These are phyloP conservation scores for Lampris megalopsis DNA, from an alignment of 2,113 vertebrate genomes.

Conservation along the genomic window DNA sequence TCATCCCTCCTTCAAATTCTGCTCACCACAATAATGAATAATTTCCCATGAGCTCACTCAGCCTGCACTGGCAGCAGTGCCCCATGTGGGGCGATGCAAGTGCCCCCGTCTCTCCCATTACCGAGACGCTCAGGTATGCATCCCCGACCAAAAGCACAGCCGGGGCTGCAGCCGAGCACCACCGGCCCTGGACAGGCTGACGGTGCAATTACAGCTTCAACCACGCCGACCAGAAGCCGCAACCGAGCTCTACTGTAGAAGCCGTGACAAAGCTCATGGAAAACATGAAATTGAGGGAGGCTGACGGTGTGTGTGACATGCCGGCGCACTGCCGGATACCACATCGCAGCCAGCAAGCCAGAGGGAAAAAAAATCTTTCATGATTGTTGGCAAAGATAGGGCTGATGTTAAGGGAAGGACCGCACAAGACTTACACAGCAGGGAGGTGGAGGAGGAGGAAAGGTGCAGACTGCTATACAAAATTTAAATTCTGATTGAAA, in stretches of 20 bases:
- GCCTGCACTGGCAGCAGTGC: constrained; percentile 16
- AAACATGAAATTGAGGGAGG: constrained; percentile 56
- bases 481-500: too few relatives aligned
- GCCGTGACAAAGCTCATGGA: constrained; percentile 48
- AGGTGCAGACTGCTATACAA: not conserved
- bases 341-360: constrained; percentile 30
- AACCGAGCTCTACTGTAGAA: constrained; percentile 31
- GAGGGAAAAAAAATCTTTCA: constrained; percentile 28
- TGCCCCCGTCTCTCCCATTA: constrained; percentile 33
- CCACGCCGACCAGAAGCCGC: constrained; percentile 43
- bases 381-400: constrained; percentile 58
- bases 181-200: constrained; percentile 14
- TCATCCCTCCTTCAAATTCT: constrained; percentile 28
- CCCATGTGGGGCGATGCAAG: constrained; percentile 25
- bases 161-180: constrained; percentile 16
- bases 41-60: constrained; percentile 61
- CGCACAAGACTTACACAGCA: constrained; percentile 33
- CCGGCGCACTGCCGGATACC: constrained; percentile 50
- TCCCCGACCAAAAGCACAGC: constrained; percentile 29
- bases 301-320: constrained; percentile 33
- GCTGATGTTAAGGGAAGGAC: constrained; percentile 22
- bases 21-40: not conserved
- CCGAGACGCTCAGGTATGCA: constrained; percentile 17
- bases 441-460: constrained; percentile 10
- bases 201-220: constrained; percentile 40